Conservation (phyloP, 2,888 invertebrate genomes). For the Hydraecia micacea region DNA sequence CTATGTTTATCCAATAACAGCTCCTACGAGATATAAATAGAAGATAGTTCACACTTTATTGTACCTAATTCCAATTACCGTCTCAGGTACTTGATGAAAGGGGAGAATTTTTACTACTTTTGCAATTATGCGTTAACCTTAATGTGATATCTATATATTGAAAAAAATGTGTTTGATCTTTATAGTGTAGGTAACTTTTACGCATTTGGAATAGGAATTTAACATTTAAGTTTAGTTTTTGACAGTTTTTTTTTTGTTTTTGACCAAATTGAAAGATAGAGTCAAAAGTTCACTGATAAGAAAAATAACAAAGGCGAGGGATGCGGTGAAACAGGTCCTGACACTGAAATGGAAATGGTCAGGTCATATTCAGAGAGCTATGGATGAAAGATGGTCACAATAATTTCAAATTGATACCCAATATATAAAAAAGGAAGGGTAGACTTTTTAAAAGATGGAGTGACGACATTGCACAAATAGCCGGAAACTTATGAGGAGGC, state of each 20-base stretch:
- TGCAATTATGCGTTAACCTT: neutral
- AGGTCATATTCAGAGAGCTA: neutral
- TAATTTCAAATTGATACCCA: neutral
- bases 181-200: too few relatives aligned
- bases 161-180: neutral
- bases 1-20: conserved; percentile 29
- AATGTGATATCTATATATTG: neutral
- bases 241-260: neutral
- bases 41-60: conserved; percentile 44
- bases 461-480: neutral
- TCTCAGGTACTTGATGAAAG: neutral
- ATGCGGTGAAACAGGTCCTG: neutral
- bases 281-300: neutral
- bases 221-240: neutral
- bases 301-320: neutral
- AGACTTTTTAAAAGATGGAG: neutral
- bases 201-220: neutral
- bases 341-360: neutral
- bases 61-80: conserved; percentile 21
- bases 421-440: neutral
- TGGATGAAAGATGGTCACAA: neutral
- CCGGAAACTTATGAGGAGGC: neutral
- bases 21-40: conserved; percentile 50
- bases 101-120: neutral
- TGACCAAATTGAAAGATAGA: neutral